Evolutionary conservation across 2,888 invertebrate species (phyloP), one percentile per base, ranked within the genome.

Genomic region (Dromius quadrimaculatus): DNA sequence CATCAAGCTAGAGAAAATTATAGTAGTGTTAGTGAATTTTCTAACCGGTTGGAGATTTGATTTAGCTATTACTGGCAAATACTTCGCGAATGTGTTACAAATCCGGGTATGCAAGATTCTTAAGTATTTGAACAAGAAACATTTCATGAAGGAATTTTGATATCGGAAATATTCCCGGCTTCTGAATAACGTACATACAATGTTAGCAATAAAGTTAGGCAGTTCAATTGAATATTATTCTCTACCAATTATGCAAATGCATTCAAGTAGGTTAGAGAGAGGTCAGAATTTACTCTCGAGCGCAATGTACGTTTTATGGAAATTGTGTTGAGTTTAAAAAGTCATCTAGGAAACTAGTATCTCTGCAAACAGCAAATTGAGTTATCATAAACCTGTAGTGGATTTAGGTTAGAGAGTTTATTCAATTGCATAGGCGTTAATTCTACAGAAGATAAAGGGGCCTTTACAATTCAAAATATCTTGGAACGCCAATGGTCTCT

Each of bases 191-290:
- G n/a, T n/a, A n/a, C n/a, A n/a, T 32, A 6, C 32, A 5, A 9
- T 9, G 11, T 2, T 50, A 17, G 50, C 13, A 59, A 59, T 59
- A 34, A 36, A 59, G 47, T 47, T 22, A 20, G 11, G 8, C 59
- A 4, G 34, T 59, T 34, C 59, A 59, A 59, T 59, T 36, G 36
- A 59, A 59, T 34, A 59, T 59, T 59, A 59, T 73, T 74, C 75
- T 73, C 72, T 71, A 70, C 70, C 71, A 72, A 76, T 76, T 75
- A 76, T 75, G 75, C 75, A 78, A 75, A 76, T 74, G 68, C 69
- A 73, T 20, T 74, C 73, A 77, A 77, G 76, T 77, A 76, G 77
- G 77, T 77, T 77, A 77, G 77, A 75, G 76, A 77, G 77, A 76
- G 76, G 77, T 74, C 72, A 74, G 76, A 75, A 74, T 75, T 76